Evolutionary conservation across 2,888 invertebrate genomes (phyloP).

Genomic region (Neoitamus cyanurus): DNA sequence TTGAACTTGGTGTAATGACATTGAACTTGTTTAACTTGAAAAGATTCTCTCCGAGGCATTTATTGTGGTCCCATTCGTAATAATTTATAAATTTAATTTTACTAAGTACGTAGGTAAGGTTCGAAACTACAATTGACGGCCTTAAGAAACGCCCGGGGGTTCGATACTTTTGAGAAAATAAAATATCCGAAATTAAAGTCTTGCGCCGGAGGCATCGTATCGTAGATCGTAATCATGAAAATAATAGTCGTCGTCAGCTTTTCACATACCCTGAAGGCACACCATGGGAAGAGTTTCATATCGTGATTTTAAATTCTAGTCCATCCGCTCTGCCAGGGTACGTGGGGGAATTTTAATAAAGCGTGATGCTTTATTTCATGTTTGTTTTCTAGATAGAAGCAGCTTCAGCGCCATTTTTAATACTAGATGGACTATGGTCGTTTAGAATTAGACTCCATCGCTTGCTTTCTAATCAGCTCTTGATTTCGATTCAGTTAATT

Average conservation of each 20-base stretch:
- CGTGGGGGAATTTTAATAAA: background rate
- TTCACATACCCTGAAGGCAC: background rate
- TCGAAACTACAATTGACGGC: background rate
- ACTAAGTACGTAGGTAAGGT: background rate
- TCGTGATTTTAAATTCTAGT: background rate
- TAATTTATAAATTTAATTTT: background rate
- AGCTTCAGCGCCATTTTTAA: background rate
- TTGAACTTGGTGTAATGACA: constrained; percentile 6
- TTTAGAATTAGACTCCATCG: too few species aligned
- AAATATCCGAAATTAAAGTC: background rate
- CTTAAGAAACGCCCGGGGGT: background rate
- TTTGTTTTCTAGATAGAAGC: background rate
- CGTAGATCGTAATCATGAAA: background rate
- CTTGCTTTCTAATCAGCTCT: background rate
- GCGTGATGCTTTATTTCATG: background rate
- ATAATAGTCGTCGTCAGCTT: background rate
- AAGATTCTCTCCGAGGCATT: background rate
- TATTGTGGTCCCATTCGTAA: background rate
- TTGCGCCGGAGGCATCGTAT: background rate
- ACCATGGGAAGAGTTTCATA: background rate
- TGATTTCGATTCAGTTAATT: background rate
- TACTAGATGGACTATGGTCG: background rate
- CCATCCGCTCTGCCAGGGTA: background rate
- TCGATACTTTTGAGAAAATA: background rate
- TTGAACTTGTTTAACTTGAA: constrained; percentile 10